Percentiles rank a stretch among this genome's conserved stretches.
Evolutionary conservation across 2,888 invertebrate genomes (phyloP).

Genomic region (Brassicogethes aeneus): DNA sequence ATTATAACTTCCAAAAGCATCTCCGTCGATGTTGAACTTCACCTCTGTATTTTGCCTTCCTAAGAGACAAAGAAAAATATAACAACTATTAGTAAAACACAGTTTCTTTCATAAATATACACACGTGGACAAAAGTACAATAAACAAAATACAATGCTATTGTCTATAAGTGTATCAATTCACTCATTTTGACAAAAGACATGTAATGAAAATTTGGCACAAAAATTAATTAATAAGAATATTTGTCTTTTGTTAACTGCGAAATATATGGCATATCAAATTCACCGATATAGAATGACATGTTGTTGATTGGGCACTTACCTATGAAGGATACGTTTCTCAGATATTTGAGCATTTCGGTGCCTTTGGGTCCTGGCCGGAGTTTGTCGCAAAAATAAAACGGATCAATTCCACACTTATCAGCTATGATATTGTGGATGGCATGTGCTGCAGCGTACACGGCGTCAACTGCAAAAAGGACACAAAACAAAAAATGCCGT

Average conservation of each 20-base stretch:
- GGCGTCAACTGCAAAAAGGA: constrained; percentile 59
- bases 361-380: constrained; percentile 46
- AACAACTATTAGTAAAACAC: background rate
- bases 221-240: too few relatives aligned
- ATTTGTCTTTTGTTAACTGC: too few relatives aligned
- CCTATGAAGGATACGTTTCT: constrained; percentile 51
- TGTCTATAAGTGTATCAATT: too few relatives aligned
- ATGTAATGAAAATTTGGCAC: too few relatives aligned
- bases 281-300: too few relatives aligned
- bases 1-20: constrained; percentile 59
- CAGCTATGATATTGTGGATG: constrained; percentile 52
- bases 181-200: too few relatives aligned
- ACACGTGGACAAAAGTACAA: too few relatives aligned
- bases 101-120: too few relatives aligned
- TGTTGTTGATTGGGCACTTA: too few relatives aligned
- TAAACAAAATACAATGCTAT: too few relatives aligned
- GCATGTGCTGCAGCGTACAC: constrained; percentile 69
- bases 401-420: constrained; percentile 44
- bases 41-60: constrained; percentile 36
- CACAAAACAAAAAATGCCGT: constrained; percentile 16
- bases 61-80: constrained; percentile 10
- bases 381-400: constrained; percentile 40
- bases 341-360: constrained; percentile 51
- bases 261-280: background rate
- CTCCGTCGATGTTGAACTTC: constrained; percentile 55